Conservation (phyloP, 2,113 vertebrate genomes). For the Hepsetus odoe region DNA sequence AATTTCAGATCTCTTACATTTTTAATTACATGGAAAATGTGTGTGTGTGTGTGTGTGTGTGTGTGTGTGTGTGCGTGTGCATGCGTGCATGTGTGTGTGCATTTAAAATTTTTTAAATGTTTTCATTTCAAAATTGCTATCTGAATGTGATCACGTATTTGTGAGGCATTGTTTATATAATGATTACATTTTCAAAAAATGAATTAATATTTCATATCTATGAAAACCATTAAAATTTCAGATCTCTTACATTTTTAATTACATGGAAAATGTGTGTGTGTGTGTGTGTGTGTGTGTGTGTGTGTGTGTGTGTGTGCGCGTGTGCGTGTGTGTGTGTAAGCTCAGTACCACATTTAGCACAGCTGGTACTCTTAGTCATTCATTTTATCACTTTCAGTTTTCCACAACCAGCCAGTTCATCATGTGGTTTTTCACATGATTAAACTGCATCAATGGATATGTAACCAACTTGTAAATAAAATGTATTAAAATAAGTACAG, state of each 20-base stretch:
- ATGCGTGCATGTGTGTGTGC: slow-evolving; percentile 10
- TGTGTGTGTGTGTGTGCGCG: slow-evolving; percentile 29
- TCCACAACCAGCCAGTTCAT: neutral
- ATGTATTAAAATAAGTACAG: too few relatives aligned
- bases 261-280: neutral
- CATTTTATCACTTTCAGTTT: neutral
- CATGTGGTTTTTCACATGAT: neutral
- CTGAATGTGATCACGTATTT: too few relatives aligned
- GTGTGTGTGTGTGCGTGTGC: slow-evolving; percentile 31
- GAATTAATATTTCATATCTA: neutral
- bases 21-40: slow-evolving; percentile 43
- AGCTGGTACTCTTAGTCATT: neutral
- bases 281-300: slow-evolving; percentile 16
- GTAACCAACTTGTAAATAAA: too few relatives aligned
- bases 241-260: slow-evolving; percentile 49
- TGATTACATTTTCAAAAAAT: too few relatives aligned
- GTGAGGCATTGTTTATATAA: too few relatives aligned
- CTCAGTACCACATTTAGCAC: neutral
- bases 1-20: slow-evolving; percentile 26
- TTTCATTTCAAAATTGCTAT: too few relatives aligned
- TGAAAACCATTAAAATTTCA: neutral
- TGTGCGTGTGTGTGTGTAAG: slow-evolving; percentile 11
- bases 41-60: neutral
- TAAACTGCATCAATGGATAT: too few relatives aligned
- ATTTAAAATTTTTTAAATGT: too few relatives aligned